Evolutionary conservation across 2,888 invertebrate species (phyloP), one percentile per base, ranked within the genome.

Genomic region (Myopa tessellatipennis): DNA sequence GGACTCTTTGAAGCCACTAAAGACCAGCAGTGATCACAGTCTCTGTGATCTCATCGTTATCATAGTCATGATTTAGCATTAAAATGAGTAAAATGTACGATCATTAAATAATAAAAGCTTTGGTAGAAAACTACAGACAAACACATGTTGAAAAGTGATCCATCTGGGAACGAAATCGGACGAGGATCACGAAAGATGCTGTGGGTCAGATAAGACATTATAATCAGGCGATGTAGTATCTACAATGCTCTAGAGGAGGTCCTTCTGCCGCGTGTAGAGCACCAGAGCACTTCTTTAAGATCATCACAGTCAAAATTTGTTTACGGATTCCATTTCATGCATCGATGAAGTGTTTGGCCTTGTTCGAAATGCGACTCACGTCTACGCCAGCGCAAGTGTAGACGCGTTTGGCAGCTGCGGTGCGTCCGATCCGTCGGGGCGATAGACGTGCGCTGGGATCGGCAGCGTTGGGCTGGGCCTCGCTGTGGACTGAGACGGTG

Each of bases 281-380:
- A 55, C 55, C 26, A 2, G n/a, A 55, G 10, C 16, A 16, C 34
- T 67, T 60, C 81, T 83, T 83, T 82, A 83, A 79, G 83, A 84
- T 85, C 86, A 85, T 85, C 85, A 85, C 85, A 85, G 85, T 85
- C 86, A 85, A 76, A 76, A 86, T 83, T 81, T 83, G 81, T 73
- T 80, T 58, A 5, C 55, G 14, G 55, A 55, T 55, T 12, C 10
- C 50, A 50, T 8, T 55, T 55, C 68, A 45, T 40, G 68, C 60
- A 6, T 69, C 45, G n/a, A 14, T 65, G 34, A 38, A 34, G 34
- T 65, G 36, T 18, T 14, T 18, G 14, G 34, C 36, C 36, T 65
- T 12, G 5, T 2, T 34, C 18, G n/a, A 61, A 61, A 61, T 61
- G 61, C 26, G 18, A 12, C 50, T 4, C 71, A 71, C 18, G 68